These are phyloP conservation scores for Eptesicus fuscus DNA, from an alignment of 2,113 vertebrate genomes.

Conservation along the genomic window DNA sequence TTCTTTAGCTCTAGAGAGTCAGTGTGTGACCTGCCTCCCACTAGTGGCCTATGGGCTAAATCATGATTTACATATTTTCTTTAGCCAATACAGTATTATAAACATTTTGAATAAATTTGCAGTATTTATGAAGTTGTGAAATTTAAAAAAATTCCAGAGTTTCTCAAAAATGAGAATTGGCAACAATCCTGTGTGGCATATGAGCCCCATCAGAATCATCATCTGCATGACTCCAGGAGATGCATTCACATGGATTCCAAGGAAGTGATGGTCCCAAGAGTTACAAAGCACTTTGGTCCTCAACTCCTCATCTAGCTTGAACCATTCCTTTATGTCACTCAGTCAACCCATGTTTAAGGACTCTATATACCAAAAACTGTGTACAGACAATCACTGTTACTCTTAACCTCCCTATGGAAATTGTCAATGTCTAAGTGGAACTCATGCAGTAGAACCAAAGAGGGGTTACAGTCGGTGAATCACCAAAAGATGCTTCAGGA, in stretches of 20 bases:
- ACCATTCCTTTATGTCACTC: neutral
- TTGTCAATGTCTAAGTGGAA: neutral
- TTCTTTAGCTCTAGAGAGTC: neutral
- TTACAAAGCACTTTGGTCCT: neutral
- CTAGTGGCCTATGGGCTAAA: neutral
- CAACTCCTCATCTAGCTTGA: neutral
- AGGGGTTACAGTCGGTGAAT: neutral
- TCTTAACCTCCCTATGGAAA: neutral
- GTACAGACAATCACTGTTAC: neutral
- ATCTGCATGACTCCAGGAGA: neutral
- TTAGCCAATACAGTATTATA: neutral
- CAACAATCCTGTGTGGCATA: neutral
- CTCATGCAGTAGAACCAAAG: neutral
- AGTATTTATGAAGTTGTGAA: neutral
- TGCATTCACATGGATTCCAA: neutral
- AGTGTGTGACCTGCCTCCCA: neutral
- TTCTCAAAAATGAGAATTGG: neutral
- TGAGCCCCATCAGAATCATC: neutral
- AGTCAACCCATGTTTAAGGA: neutral
- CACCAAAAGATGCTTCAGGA: neutral
- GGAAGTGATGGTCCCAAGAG: neutral
- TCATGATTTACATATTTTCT: slow-evolving; percentile 16
- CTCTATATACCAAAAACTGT: neutral
- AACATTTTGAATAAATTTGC: neutral
- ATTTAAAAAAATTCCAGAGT: neutral